A percentile compares a stretch with the other conserved stretches of the same genome.
Conservation (phyloP, 1,140 invertebrate genomes). For the Macrostomum lignano region DNA sequence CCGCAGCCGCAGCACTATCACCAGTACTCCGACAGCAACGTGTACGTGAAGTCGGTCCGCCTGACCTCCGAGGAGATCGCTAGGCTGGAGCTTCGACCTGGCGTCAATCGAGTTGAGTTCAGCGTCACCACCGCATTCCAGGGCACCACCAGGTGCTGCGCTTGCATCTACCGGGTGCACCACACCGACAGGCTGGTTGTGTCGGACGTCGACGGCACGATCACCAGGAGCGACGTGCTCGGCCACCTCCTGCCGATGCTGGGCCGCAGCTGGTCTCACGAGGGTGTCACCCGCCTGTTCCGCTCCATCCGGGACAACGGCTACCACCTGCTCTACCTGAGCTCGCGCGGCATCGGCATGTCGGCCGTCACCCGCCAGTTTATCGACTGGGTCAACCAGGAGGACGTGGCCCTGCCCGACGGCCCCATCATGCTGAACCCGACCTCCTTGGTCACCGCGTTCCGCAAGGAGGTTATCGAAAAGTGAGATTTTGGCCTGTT, state of each 20-base stretch:
- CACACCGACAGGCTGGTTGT: constrained; percentile 88
- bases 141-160: constrained; percentile 75
- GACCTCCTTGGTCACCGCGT: constrained; percentile 73
- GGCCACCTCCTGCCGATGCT: constrained; percentile 91
- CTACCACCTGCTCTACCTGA: constrained; percentile 42
- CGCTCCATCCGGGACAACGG: constrained; percentile 88
- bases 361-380: constrained; percentile 67
- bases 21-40: too few species aligned
- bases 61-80: constrained; percentile 67
- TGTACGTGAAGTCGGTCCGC: constrained; percentile 30
- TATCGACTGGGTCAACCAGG: constrained; percentile 58
- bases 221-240: constrained; percentile 92
- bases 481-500: too few species aligned
- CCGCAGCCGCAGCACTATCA: too few species aligned
- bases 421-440: constrained; percentile 84
- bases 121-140: constrained; percentile 95
- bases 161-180: constrained; percentile 82
- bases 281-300: constrained; percentile 77
- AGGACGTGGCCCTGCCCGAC: constrained; percentile 62
- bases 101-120: constrained; percentile 80
- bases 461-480: constrained; percentile 96
- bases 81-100: constrained; percentile 52
- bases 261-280: constrained; percentile 40
- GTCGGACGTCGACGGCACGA: constrained; percentile 98
- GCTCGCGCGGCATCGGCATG: constrained; percentile 77